Evolutionary conservation across 1,140 invertebrate genomes (phyloP), one percentile per base, ranked within the genome.

Genomic region (Lepidostoma basale): DNA sequence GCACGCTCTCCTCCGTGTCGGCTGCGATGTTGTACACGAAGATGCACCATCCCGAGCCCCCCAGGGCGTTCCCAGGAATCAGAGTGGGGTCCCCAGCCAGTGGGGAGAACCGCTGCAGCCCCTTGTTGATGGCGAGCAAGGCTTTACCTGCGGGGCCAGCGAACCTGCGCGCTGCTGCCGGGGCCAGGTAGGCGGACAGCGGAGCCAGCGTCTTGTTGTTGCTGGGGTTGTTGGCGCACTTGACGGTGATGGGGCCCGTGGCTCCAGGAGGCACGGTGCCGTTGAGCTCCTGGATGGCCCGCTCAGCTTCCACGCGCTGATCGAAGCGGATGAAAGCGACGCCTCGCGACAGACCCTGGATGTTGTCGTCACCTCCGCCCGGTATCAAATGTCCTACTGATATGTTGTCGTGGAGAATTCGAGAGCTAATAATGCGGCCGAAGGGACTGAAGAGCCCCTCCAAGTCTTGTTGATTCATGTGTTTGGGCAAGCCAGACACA

Each of bases 1-100:
- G 85, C 23, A 93, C 88, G 76, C 91, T 93, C 78, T 96, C 94
- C 78, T 96, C 93, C 2, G 93, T 95, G 76, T 96, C 94, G 26
- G 94, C 92, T 45, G 92, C 92, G 74, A 96, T 85, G 79, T 96
- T 96, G 83, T 95, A 95, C n/a, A 96, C 93, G 81, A 96, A 96
- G 77, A 96, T 93, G 79, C 92, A 95, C 91, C 92, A 95, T 52
- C 91, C 91, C 42, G 90, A 90, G 67, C 90, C 89, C 54, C 88
- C 88, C 77, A 89, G 85, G 33, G 88, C 87, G 76, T 89, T 90
- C 66, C 90, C 90, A 69, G 91, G 90, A 74, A 93, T 86, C 73
- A 93, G 85, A 10, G 90, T 88, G 70, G 88, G 89, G 76, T 90
- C 89, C 72, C 91, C 90, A 70, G 91, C 90, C 74, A 93, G 78